Evolutionary conservation across 2,113 vertebrate species (phyloP), one percentile per base, ranked within the genome.

Genomic region (Hymenochirus boettgeri): DNA sequence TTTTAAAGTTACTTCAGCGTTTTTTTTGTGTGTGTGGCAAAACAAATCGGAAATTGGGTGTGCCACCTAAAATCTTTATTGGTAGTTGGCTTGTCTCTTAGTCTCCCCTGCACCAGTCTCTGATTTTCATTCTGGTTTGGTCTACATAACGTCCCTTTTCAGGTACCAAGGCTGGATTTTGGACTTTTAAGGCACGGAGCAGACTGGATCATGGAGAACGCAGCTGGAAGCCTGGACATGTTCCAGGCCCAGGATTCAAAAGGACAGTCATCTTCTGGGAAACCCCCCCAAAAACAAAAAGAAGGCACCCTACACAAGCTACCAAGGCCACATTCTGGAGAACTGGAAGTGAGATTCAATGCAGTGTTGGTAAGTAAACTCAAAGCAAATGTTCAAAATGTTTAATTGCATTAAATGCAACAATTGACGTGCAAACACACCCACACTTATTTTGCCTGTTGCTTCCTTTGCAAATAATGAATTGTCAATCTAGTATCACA

Each of bases 281-380:
- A 42, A 29, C 23, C 56, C 55, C 31, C 56, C 31, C 2, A 56
- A 51, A 52, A 52, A 52, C 37, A 86, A 83, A 76, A 91, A 84
- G 75, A 88, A 86, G 77, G 77, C 85, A 1, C 53, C 85, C 37
- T 58, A 60, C 78, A 85, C 11, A 92, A 90, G 72, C 83, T 90
- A 67, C 92, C 90, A 54, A 89, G 92, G 87, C 93, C 93, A 1
- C 75, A 79, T 10, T 90, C 88, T 3, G 80, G 83, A 2, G 92
- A 96, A 77, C 85, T 96, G 78, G 90, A 94, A 63, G 88, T 92
- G 62, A 80, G 91, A 39, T 96, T 96, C 80, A 89, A 78, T n/a
- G 78, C 79, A 51, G 93, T 91, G 22, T 81, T 94, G 92, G 93
- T 96, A 78, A 94, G 93, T 83, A 27, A n/a, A n/a, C n/a, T n/a